A percentile compares a stretch with the other conserved stretches of the same genome.
These are phyloP conservation scores for Glyptemys insculpta DNA, from an alignment of 2,797 vertebrate genomes.

Conservation along the genomic window DNA sequence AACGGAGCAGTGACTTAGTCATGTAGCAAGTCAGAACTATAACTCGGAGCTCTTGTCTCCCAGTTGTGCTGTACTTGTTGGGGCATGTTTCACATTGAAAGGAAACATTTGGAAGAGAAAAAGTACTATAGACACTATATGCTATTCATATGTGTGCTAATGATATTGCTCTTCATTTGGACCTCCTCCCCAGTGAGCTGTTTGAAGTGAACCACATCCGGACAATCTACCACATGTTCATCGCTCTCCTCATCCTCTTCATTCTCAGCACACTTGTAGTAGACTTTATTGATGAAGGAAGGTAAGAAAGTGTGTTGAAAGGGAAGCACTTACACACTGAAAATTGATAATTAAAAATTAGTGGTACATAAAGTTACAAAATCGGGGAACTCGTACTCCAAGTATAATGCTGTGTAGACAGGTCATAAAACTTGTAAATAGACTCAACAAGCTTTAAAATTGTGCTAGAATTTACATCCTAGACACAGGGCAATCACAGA, in stretches of 20 bases:
- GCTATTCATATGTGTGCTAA: not conserved
- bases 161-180: not conserved
- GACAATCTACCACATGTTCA: slow-evolving; percentile 99
- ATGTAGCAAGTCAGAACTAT: not conserved
- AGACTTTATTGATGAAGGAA: slow-evolving; percentile 96
- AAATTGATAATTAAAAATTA: not conserved
- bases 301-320: slow-evolving; percentile 82
- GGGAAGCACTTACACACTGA: not conserved
- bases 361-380: not conserved
- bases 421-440: not conserved
- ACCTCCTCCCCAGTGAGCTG: slow-evolving; percentile 87
- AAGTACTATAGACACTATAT: not conserved
- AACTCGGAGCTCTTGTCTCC: not conserved
- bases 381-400: not conserved
- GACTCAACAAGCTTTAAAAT: not conserved
- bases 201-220: slow-evolving; percentile 98
- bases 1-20: not conserved
- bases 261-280: slow-evolving; percentile 95
- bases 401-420: not conserved
- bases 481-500: not conserved
- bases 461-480: not conserved
- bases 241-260: slow-evolving; percentile 95
- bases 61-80: not conserved
- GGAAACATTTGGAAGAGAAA: not conserved
- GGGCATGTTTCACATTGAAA: not conserved